Evolutionary conservation across 2,888 invertebrate species (phyloP), one percentile per base, ranked within the genome.

Genomic region (Synanthedon tipuliformis): DNA sequence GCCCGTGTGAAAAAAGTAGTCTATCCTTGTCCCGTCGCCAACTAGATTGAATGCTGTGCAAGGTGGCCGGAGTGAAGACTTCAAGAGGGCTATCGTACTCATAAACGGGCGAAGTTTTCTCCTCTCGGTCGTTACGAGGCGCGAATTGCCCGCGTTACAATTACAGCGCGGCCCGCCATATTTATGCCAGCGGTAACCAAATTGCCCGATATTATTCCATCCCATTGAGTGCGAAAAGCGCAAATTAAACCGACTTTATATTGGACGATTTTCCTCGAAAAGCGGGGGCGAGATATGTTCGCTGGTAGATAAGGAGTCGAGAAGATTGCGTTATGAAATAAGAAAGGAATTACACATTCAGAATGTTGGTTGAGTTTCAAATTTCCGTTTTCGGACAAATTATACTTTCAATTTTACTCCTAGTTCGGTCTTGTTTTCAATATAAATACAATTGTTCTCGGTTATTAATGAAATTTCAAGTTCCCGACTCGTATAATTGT

Each of bases 181-280:
- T 87, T 87, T 87, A 87, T 87, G 83, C 81, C 73, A 69, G 87
- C 84, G 87, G 87, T 87, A 87, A 87, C 87, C 82, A 87, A 87
- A 87, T 87, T 87, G 87, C 87, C 82, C 82, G 84, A 86, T 86
- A 87, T 87, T 87, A 87, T 87, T 87, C 87, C 86, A 80, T 85
- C 85, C 87, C 87, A 87, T 87, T 87, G 87, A 87, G 87, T 87
- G 84, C 83, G 87, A 87, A 86, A 87, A 86, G 87, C 85, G 86
- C 87, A 87, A 87, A 87, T 87, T 87, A 87, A 87, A 87, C 84
- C 86, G 86, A 87, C 86, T 87, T 87, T 87, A 87, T 87, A 87
- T 87, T 86, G 81, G 86, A 86, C 79, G 86, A 86, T 87, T 87
- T 81, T 83, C 86, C 76, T 74, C 69, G 69, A 78, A 76, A 79